Evolutionary conservation across 1,140 invertebrate species (phyloP), one percentile per base, ranked within the genome.

Genomic region (Penaeus vannamei): DNA sequence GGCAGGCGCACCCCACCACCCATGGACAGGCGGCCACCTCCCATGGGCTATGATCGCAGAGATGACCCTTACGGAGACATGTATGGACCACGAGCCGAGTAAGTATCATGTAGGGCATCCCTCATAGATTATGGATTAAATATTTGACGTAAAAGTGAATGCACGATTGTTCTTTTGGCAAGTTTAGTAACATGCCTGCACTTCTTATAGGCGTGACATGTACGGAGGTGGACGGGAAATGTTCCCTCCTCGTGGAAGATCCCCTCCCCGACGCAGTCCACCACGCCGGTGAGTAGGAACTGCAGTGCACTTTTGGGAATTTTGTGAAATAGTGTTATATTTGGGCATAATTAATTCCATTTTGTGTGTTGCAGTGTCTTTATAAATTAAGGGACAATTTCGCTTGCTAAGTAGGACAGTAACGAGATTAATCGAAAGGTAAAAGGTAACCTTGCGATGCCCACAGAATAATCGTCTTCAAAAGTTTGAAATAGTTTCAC

Each of bases 11-110:
- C 88, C 26, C 88, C 88, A 46, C 88, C 88, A 5, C 88, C 88
- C 23, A 90, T 90, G 88, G 88, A 90, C 84, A 84, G 88, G 23
- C 60, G 88, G 62, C 88, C 88, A 85, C 88, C 88, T 66, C 88
- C 88, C 26, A 85, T 90, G 84, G 88, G 88, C 69, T 90, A 90
- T 69, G 88, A 90, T 79, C 83, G 84, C 26, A 85, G 88, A 29
- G 84, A 90, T 64, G 83, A 90, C 60, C 88, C 84, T n/a, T 90
- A 89, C 66, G 83, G 87, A 79, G 87, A 89, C 72, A 89, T 89
- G 87, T 89, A 89, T 85, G 87, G 87, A 84, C 87, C 82, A 66
- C 62, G 87, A 42, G 64, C 87, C 66, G 86, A 88, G 86, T 88
- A 88, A 69, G 86, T 84, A 62, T 36, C 42, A 20, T 62, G 61